Percentiles rank a stretch among this genome's conserved stretches.
Evolutionary conservation across 2,888 invertebrate species (phyloP).

Genomic region (Lymantria dispar): DNA sequence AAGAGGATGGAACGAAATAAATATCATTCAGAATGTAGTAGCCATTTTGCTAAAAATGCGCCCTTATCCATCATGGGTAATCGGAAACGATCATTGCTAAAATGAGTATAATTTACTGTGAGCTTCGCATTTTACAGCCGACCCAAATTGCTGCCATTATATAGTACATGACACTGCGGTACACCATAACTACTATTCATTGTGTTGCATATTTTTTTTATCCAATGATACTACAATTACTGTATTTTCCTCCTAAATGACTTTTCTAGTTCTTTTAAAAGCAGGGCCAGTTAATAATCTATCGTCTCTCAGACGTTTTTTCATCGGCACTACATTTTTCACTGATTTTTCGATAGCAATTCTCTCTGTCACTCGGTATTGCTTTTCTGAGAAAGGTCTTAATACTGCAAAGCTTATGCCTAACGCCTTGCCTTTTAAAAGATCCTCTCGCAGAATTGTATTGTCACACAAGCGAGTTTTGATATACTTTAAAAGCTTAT

Average conservation of each 20-base stretch:
- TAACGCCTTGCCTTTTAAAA: slow-evolving; percentile 60
- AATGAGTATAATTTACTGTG: slow-evolving; percentile 72
- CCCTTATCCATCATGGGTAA: slow-evolving; percentile 68
- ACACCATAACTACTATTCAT: slow-evolving; percentile 54
- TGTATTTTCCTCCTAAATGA: slow-evolving; percentile 13
- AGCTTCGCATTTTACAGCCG: slow-evolving; percentile 65
- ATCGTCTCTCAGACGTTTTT: slow-evolving; percentile 56
- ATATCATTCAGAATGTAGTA: slow-evolving; percentile 45
- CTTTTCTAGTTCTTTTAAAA: slow-evolving; percentile 54
- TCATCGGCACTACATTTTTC: slow-evolving; percentile 44
- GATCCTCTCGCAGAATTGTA: slow-evolving; percentile 52
- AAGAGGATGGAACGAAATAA: slow-evolving; percentile 30
- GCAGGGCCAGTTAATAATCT: slow-evolving; percentile 45
- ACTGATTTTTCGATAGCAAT: slow-evolving; percentile 53
- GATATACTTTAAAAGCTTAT: slow-evolving; percentile 55
- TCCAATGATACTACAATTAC: slow-evolving; percentile 26
- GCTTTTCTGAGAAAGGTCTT: slow-evolving; percentile 59
- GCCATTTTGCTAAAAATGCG: slow-evolving; percentile 51
- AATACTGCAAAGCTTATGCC: slow-evolving; percentile 64
- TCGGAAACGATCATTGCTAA: slow-evolving; percentile 76
- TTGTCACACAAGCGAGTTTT: slow-evolving; percentile 61
- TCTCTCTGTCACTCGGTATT: slow-evolving; percentile 64
- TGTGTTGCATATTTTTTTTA: slow-evolving; percentile 41
- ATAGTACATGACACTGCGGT: slow-evolving; percentile 62
- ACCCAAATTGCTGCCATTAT: slow-evolving; percentile 71